phyloP scores from a whole-genome alignment of 2,888 invertebrate species.

The Callosobruchus maculatus region DNA sequence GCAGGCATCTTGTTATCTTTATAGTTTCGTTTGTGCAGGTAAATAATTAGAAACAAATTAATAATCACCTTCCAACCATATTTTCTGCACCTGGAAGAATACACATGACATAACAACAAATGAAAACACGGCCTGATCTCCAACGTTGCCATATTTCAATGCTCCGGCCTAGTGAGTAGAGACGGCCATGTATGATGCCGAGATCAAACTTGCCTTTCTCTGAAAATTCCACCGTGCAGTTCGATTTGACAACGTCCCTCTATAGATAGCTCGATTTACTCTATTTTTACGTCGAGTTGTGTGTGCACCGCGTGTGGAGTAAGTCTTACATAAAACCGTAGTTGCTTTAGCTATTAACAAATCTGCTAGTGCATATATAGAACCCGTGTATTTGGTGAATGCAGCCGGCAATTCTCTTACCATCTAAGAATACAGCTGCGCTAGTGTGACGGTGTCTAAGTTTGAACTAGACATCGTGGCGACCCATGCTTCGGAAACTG shows the following conservation, averaged over 20 bases:
- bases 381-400: neutral
- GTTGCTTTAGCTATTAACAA: neutral
- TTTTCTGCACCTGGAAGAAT: no score
- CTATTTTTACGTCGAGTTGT: neutral
- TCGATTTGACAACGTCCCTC: neutral
- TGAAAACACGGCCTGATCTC: no score
- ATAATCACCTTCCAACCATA: no score
- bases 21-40: no score
- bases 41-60: no score
- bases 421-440: neutral
- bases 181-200: no score
- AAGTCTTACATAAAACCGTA: neutral
- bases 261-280: neutral
- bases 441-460: neutral
- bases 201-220: neutral
- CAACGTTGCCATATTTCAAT: no score
- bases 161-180: no score
- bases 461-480: neutral
- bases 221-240: neutral
- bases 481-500: neutral
- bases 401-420: neutral
- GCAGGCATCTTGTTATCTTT: no score
- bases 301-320: neutral
- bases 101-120: no score
- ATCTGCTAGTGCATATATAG: neutral